Evolutionary conservation across 2,888 invertebrate genomes (phyloP).

Genomic region (Drosophila buzzatii): DNA sequence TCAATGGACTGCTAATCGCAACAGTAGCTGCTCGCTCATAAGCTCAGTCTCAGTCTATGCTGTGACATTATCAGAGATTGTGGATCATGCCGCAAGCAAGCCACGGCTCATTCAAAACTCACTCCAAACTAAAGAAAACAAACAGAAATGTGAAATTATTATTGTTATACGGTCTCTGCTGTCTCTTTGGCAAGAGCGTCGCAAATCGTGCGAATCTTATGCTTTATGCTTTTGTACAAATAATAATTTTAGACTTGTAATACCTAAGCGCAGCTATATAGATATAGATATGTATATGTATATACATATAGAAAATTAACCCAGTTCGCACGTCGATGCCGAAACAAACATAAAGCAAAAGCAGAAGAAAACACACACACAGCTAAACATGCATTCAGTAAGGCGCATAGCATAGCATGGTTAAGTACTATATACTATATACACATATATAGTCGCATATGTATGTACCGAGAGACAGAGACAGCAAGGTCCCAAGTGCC

Average conservation of each 20-base stretch:
- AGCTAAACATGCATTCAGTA: conserved; percentile 42
- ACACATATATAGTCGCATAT: not conserved
- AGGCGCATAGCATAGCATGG: conserved; percentile 47
- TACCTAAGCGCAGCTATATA: conserved; percentile 39
- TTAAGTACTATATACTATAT: conserved; percentile 29
- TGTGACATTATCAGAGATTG: conserved; percentile 20
- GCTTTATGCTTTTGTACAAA: conserved; percentile 43
- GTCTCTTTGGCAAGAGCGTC: conserved; percentile 51
- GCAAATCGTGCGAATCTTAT: conserved; percentile 71
- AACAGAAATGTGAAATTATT: conserved; percentile 62
- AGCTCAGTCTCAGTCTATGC: conserved; percentile 12
- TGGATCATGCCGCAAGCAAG: conserved; percentile 13
- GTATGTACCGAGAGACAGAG: not conserved
- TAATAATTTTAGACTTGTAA: conserved; percentile 64
- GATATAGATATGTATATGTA: conserved; percentile 47
- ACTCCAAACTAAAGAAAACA: conserved; percentile 30
- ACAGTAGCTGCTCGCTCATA: conserved; percentile 31
- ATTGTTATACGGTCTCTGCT: conserved; percentile 19
- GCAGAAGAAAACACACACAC: conserved; percentile 39
- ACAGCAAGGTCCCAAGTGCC: conserved; percentile 7
- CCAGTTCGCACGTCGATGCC: conserved; percentile 78
- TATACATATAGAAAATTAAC: conserved; percentile 74
- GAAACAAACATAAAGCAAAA: conserved; percentile 62
- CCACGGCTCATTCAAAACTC: conserved; percentile 27
- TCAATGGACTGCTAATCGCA: conserved; percentile 23